Evolutionary conservation across 1,140 invertebrate genomes (phyloP), one percentile per base, ranked within the genome.

Genomic region (Paramacrobiotus metropolitanus): DNA sequence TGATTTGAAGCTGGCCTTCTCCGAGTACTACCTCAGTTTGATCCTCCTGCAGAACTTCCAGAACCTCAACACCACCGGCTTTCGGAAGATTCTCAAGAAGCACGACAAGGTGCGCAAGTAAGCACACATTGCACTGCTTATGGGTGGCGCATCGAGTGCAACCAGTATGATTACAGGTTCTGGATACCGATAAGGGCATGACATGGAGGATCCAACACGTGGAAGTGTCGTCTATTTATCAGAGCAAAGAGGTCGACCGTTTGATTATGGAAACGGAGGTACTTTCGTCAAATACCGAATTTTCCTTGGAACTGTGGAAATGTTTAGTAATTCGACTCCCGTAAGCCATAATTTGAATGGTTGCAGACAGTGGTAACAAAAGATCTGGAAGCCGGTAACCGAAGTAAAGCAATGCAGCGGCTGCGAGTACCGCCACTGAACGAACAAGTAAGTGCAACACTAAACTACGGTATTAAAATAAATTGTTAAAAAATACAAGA

Each of bases 41-140:
- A 94, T 99, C 66, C 77, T 99, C 1, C 76, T 82, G 55, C 81
- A 82, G 70, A 83, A 83, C 68, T 82, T 80, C 68, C 79, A 83
- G 67, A 95, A 93, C 74, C 76, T 99, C 21, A 99, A 99, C 76
- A 94, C 91, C 68, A 98, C 94, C 20, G 95, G 95, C 0, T 99
- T 99, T 76, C 80, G 94, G 62, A 99, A 99, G 76, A 99, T 99
- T 70, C 78, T 98, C n/a, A 99, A 99, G 73, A 99, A 99, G 75
- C 94, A 99, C 73, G 95, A 99, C 74, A 99, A 99, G 80, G 86
- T 96, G 65, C 63, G n/a, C n/a, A n/a, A n/a, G n/a, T n/a, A n/a
- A n/a, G n/a, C n/a, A n/a, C n/a, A n/a, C n/a, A n/a, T n/a, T n/a
- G n/a, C n/a, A n/a, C n/a, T n/a, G n/a, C n/a, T n/a, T n/a, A n/a